phyloP scores from a whole-genome alignment of 2,113 vertebrate genomes.

The Choloepus hoffmanni region DNA sequence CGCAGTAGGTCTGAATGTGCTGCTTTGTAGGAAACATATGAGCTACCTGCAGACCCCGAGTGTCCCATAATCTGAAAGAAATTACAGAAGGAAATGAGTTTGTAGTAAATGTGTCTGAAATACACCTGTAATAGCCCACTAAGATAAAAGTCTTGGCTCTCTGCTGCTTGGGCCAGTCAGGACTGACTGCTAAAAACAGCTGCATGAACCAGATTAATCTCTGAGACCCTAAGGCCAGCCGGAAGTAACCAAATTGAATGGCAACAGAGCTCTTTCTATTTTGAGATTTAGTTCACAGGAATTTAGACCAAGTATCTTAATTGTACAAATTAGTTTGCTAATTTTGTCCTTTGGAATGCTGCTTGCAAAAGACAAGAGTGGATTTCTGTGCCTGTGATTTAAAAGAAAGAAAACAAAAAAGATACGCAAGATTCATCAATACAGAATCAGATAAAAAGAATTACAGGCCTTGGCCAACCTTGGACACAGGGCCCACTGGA shows the following conservation, averaged over 20 bases:
- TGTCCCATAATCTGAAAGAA: conserved; percentile 94
- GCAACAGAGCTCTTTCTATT: conserved; percentile 49
- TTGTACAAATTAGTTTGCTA: conserved; percentile 47
- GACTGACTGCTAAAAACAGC: background rate
- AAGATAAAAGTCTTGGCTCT: background rate
- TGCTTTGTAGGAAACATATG: conserved; percentile 93
- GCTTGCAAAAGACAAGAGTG: background rate
- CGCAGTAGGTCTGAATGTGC: conserved; percentile 97
- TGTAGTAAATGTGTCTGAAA: background rate
- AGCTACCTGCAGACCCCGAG: conserved; percentile 92
- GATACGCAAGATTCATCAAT: background rate
- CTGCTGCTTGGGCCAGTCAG: background rate
- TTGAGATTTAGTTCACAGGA: conserved; percentile 56
- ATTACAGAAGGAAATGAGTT: background rate
- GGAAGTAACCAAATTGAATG: background rate
- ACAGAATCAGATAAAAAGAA: background rate
- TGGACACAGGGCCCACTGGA: background rate
- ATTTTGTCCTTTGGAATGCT: conserved; percentile 53
- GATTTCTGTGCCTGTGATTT: conserved; percentile 34
- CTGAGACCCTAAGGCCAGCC: background rate
- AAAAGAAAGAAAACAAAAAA: background rate
- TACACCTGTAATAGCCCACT: background rate
- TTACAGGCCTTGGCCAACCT: background rate
- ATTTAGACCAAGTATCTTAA: conserved; percentile 59
- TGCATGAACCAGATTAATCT: background rate